These are phyloP conservation scores for Sinohyriopsis cumingii DNA, from an alignment of 2,888 invertebrate genomes.

Conservation along the genomic window DNA sequence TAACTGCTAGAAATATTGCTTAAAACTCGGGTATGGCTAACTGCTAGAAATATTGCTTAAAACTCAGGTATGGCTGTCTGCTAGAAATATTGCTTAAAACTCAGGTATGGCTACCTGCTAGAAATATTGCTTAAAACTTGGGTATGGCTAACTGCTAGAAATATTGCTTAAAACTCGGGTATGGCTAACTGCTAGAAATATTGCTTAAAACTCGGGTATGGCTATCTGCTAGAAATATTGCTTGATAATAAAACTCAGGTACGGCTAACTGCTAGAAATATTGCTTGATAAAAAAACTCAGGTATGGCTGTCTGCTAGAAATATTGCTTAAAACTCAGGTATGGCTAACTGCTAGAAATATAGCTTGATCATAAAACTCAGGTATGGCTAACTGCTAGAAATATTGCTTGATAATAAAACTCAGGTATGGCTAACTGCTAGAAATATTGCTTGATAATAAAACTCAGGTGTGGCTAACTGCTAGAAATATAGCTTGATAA, in stretches of 20 bases:
- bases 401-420: constrained; percentile 21
- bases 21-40: too few species aligned
- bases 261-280: neutral
- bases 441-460: constrained; percentile 16
- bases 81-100: neutral
- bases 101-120: too few species aligned
- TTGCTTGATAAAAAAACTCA: constrained; percentile 42
- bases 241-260: constrained; percentile 56
- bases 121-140: constrained; percentile 58
- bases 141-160: constrained; percentile 39
- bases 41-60: too few species aligned
- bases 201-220: constrained; percentile 62
- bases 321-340: constrained; percentile 61
- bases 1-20: neutral
- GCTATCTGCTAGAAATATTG: neutral
- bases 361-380: constrained; percentile 42
- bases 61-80: constrained; percentile 54
- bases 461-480: constrained; percentile 54
- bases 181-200: too few species aligned
- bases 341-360: neutral
- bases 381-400: constrained; percentile 39
- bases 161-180: too few species aligned
- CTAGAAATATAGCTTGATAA: neutral
- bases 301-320: constrained; percentile 39
- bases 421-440: constrained; percentile 52